Evolutionary conservation across 2,888 invertebrate genomes (phyloP).

Genomic region (Ferdinandea cuprea): DNA sequence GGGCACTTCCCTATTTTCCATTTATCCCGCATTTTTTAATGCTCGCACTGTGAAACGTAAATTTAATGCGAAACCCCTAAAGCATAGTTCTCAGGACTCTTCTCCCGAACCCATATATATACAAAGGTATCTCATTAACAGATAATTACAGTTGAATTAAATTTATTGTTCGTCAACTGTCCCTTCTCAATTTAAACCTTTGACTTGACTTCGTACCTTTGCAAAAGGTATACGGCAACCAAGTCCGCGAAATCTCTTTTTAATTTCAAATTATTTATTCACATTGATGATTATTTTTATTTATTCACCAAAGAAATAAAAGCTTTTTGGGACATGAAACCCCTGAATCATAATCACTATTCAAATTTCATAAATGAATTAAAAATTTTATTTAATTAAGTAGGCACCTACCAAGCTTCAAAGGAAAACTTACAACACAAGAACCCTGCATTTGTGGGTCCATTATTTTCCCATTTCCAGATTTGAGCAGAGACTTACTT

Average conservation of each 20-base stretch:
- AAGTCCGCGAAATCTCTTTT: neutral
- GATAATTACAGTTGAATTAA: neutral
- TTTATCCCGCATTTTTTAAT: too few species aligned
- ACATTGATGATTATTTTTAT: neutral
- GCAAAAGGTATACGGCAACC: neutral
- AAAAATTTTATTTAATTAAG: conserved; percentile 30
- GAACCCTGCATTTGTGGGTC: neutral
- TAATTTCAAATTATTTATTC: conserved; percentile 8
- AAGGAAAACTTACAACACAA: conserved; percentile 20
- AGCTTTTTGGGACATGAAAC: neutral
- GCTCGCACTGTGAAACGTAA: too few species aligned
- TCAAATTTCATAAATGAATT: conserved; percentile 31
- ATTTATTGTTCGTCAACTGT: too few species aligned
- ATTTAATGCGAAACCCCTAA: too few species aligned
- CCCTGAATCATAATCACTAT: conserved; percentile 31
- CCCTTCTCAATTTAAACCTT: neutral
- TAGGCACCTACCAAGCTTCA: conserved; percentile 32
- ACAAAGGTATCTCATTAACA: too few species aligned
- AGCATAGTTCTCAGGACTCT: neutral
- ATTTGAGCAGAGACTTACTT: too few species aligned
- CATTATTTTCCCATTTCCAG: too few species aligned
- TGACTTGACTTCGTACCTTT: neutral
- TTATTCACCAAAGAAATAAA: conserved; percentile 4
- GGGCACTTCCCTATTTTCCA: too few species aligned
- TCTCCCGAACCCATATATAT: too few species aligned